Percentiles rank a stretch among this genome's conserved stretches.
phyloP scores from a whole-genome alignment of 2,888 invertebrate species.

The Drosophila paramelanica region DNA sequence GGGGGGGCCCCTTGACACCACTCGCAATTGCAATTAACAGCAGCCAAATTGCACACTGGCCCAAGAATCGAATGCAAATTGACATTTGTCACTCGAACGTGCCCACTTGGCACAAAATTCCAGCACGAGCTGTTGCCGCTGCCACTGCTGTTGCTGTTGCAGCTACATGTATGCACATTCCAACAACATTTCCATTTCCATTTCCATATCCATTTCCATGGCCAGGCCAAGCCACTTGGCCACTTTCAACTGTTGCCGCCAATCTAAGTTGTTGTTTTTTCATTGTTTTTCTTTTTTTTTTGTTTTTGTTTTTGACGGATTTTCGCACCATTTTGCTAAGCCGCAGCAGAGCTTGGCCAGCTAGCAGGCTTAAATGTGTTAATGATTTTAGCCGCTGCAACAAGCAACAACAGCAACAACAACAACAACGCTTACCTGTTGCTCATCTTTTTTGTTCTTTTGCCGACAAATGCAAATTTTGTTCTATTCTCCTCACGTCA shows the following conservation, averaged over 20 bases:
- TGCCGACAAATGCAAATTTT: constrained; percentile 76
- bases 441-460: constrained; percentile 65
- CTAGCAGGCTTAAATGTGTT: constrained; percentile 63
- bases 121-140: constrained; percentile 48
- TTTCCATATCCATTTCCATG: constrained; percentile 59
- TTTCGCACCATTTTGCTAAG: constrained; percentile 73
- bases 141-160: constrained; percentile 12
- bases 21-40: constrained; percentile 57
- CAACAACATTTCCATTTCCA: constrained; percentile 44
- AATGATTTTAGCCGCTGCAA: constrained; percentile 54
- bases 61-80: constrained; percentile 73
- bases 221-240: constrained; percentile 25
- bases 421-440: constrained; percentile 61
- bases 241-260: constrained; percentile 62
- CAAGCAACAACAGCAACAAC: constrained; percentile 21
- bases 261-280: constrained; percentile 9
- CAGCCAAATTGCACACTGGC: constrained; percentile 50
- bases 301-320: constrained; percentile 54
- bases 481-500: constrained; percentile 68
- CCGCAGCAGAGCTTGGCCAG: constrained; percentile 21
- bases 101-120: constrained; percentile 48
- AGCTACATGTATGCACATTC: constrained; percentile 44
- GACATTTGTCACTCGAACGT: constrained; percentile 76
- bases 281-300: not conserved
- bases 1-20: constrained; percentile 2